These are phyloP conservation scores for Ptilonorhynchus violaceus DNA, from an alignment of 2,113 vertebrate species.

Conservation along the genomic window DNA sequence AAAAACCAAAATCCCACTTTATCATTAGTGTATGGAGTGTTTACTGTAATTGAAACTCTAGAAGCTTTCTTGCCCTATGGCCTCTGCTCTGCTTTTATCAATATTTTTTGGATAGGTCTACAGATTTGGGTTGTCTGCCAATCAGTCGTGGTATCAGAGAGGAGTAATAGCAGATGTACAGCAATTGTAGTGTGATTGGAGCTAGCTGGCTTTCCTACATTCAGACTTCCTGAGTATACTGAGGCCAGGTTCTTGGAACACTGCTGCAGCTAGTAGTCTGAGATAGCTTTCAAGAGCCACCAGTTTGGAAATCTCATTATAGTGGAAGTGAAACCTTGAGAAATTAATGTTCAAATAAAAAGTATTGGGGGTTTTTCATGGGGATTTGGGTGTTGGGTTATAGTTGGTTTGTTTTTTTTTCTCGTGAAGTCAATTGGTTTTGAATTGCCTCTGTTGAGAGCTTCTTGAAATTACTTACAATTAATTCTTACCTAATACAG, in stretches of 20 bases:
- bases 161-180: background rate
- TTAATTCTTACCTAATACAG: background rate
- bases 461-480: background rate
- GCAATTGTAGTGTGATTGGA: accelerated
- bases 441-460: background rate
- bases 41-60: background rate
- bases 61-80: background rate
- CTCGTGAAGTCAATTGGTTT: background rate
- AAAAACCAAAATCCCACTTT: background rate
- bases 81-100: background rate
- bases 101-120: background rate
- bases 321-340: background rate
- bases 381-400: background rate
- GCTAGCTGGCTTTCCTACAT: background rate
- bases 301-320: background rate
- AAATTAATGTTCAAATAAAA: background rate
- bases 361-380: background rate
- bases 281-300: background rate
- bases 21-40: background rate
- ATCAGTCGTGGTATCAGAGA: background rate
- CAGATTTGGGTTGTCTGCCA: background rate
- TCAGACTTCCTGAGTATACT: background rate
- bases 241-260: background rate
- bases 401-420: background rate
- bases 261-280: background rate